A percentile compares a stretch with the other conserved stretches of the same genome.
These are phyloP conservation scores for Rhinoraja longicauda DNA, from an alignment of 2,797 vertebrate genomes.

Conservation along the genomic window DNA sequence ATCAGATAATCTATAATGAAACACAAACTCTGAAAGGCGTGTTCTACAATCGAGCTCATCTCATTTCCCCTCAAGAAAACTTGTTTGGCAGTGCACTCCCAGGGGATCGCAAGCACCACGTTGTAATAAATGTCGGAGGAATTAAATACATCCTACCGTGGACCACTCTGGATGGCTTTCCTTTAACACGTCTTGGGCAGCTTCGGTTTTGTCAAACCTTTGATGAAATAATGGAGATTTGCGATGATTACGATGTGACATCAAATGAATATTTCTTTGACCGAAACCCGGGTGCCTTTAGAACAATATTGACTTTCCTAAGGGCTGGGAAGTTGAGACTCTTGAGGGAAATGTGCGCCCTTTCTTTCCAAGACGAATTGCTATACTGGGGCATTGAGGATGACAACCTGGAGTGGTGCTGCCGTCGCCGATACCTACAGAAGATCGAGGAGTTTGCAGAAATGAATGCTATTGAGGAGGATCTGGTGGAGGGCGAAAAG, in stretches of 20 bases:
- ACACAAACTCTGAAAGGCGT: conserved; percentile 76
- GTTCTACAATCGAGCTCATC: conserved; percentile 84
- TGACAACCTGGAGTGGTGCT: conserved; percentile 90
- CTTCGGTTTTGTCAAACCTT: conserved; percentile 88
- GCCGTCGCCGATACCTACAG: conserved; percentile 82
- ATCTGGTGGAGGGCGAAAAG: conserved; percentile 63
- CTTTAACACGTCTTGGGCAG: conserved; percentile 82
- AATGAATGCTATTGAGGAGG: conserved; percentile 73
- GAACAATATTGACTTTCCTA: conserved; percentile 90
- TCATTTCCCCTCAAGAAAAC: conserved; percentile 58
- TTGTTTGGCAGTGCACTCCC: conserved; percentile 51
- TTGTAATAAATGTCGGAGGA: conserved; percentile 93
- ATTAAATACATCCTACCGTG: conserved; percentile 89
- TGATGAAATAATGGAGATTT: conserved; percentile 88
- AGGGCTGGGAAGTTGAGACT: conserved; percentile 85
- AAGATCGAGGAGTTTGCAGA: conserved; percentile 87
- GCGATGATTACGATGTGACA: conserved; percentile 87
- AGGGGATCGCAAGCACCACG: conserved; percentile 69
- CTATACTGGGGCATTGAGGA: conserved; percentile 97
- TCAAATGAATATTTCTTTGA: conserved; percentile 97
- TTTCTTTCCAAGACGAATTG: conserved; percentile 93
- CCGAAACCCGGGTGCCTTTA: conserved; percentile 88
- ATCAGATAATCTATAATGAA: conserved; percentile 70
- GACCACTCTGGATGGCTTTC: conserved; percentile 93
- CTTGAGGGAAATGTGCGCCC: conserved; percentile 83